Conservation (phyloP, 2,797 vertebrate species). For the Halcyon smyrnensis region DNA sequence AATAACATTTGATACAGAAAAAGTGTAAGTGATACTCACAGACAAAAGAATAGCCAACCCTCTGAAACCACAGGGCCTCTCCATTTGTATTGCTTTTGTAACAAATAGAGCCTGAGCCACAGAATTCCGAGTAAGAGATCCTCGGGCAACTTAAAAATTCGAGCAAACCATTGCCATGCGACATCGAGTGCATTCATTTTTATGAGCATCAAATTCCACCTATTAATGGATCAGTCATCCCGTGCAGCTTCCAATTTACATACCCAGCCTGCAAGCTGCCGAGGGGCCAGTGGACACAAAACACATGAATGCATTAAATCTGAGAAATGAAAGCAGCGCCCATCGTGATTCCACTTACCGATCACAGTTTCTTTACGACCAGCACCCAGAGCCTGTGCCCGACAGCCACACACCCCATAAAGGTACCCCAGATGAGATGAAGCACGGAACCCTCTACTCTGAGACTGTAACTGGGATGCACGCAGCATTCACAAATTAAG, state of each 20-base stretch:
- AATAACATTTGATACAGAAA: constrained; percentile 27
- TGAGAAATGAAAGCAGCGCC: neutral
- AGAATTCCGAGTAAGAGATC: constrained; percentile 10
- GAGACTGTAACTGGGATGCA: neutral
- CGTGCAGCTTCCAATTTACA: constrained; percentile 49
- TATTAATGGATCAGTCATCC: constrained; percentile 37
- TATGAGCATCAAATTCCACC: constrained; percentile 42
- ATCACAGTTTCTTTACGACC: neutral
- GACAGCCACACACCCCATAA: neutral
- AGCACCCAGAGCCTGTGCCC: neutral
- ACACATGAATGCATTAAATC: constrained; percentile 26
- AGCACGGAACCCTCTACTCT: neutral
- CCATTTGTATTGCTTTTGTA: constrained; percentile 11
- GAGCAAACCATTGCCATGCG: neutral
- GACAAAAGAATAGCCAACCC: neutral
- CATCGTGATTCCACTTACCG: neutral
- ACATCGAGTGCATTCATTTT: constrained; percentile 37
- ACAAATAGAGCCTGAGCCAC: constrained; percentile 9
- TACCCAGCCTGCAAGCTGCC: constrained; percentile 38
- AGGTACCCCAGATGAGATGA: neutral
- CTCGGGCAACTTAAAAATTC: constrained; percentile 6
- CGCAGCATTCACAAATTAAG: neutral
- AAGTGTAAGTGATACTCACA: neutral
- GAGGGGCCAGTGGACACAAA: constrained; percentile 6
- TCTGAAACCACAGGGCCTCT: constrained; percentile 9